Evolutionary conservation across 2,797 vertebrate genomes (phyloP).

Genomic region (Cephalopachus bancanus): DNA sequence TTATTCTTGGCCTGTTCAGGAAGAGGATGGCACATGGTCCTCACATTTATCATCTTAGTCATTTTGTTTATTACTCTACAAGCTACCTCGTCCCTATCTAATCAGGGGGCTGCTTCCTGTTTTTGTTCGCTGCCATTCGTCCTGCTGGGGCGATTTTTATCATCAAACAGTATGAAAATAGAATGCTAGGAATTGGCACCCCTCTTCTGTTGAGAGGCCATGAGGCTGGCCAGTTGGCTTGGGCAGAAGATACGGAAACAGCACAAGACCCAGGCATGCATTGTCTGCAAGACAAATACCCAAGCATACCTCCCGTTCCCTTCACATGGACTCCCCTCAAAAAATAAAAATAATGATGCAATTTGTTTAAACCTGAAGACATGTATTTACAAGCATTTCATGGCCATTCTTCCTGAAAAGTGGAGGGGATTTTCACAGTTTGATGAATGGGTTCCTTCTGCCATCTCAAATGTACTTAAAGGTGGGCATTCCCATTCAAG

Average conservation of each 20-base stretch:
- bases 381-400: constrained; percentile 78
- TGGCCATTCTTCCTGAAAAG: constrained; percentile 74
- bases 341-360: constrained; percentile 76
- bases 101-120: constrained; percentile 91
- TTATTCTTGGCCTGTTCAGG: constrained; percentile 78
- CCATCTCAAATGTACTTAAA: neutral
- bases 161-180: constrained; percentile 90
- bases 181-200: constrained; percentile 86
- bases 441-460: constrained; percentile 83
- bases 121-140: constrained; percentile 89
- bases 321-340: neutral
- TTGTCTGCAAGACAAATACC: constrained; percentile 70
- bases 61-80: constrained; percentile 87
- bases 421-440: neutral
- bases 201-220: constrained; percentile 70
- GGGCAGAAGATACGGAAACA: constrained; percentile 72
- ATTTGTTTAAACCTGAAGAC: constrained; percentile 81
- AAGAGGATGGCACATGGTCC: constrained; percentile 83
- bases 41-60: constrained; percentile 88
- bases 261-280: neutral
- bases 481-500: constrained; percentile 60
- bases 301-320: neutral
- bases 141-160: constrained; percentile 88
- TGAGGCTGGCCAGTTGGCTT: constrained; percentile 74
- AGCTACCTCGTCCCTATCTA: constrained; percentile 88